Conservation (phyloP, 2,113 vertebrate genomes). For the Platichthys flesus region DNA sequence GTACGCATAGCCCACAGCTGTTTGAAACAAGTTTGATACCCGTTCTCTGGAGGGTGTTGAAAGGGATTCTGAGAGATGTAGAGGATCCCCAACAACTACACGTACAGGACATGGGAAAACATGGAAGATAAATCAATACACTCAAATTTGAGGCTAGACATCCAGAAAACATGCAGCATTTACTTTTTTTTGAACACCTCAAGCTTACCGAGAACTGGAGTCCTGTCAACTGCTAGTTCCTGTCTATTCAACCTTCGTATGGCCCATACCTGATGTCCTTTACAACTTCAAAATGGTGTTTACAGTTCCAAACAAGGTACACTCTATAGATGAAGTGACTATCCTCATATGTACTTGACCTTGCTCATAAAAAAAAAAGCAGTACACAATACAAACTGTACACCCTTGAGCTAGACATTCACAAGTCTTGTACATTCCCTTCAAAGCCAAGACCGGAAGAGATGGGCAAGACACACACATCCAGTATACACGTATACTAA, state of each 20-base stretch:
- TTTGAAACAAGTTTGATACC: not conserved
- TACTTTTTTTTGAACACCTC: not conserved
- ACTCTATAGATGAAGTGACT: constrained; percentile 26
- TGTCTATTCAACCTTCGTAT: constrained; percentile 1
- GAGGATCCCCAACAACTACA: not conserved
- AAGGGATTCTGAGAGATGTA: not conserved
- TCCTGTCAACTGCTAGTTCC: not conserved
- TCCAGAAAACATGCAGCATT: not conserved
- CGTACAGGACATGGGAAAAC: not conserved
- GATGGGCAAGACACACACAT: not conserved
- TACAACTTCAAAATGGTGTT: constrained; percentile 22
- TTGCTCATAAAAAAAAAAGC: constrained; percentile 35
- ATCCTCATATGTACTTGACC: constrained; percentile 37
- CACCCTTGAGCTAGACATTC: constrained; percentile 39
- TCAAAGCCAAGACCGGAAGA: constrained; percentile 39
- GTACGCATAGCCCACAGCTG: not conserved
- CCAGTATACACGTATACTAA: constrained; percentile 11
- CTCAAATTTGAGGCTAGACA: not conserved
- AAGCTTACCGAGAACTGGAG: no score
- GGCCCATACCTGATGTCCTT: constrained; percentile 8
- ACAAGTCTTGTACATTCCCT: constrained; percentile 21
- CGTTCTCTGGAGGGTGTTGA: not conserved
- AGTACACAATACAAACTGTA: constrained; percentile 18
- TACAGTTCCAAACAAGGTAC: constrained; percentile 32
- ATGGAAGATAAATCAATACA: not conserved